Evolutionary conservation across 2,888 invertebrate genomes (phyloP).

Genomic region (Lamproptera curius): DNA sequence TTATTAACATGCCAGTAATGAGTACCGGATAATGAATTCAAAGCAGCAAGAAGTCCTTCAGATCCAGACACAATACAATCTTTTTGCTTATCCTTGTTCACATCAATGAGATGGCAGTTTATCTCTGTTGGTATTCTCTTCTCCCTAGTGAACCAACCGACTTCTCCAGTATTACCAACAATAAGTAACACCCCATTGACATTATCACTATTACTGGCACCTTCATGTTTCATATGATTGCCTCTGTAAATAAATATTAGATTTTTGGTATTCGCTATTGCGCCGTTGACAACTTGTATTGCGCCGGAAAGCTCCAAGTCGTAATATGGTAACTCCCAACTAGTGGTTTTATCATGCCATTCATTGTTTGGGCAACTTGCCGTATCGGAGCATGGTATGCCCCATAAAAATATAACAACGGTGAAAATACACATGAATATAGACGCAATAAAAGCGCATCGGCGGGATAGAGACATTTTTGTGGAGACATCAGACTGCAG

Average conservation of each 20-base stretch:
- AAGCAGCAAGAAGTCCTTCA: conserved; percentile 77
- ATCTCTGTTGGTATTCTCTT: conserved; percentile 83
- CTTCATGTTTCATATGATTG: conserved; percentile 77
- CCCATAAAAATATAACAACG: conserved; percentile 85
- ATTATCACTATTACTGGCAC: conserved; percentile 63
- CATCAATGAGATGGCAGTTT: conserved; percentile 85
- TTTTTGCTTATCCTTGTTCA: conserved; percentile 82
- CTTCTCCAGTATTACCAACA: conserved; percentile 82
- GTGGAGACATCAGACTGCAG: conserved; percentile 66
- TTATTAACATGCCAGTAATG: conserved; percentile 79
- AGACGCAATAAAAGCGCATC: conserved; percentile 83
- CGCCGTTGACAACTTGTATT: conserved; percentile 83
- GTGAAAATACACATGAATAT: conserved; percentile 84
- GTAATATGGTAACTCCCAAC: conserved; percentile 83
- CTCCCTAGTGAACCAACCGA: conserved; percentile 86
- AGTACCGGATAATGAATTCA: conserved; percentile 73
- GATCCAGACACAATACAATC: conserved; percentile 88
- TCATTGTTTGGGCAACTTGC: conserved; percentile 80
- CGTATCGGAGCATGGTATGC: conserved; percentile 85
- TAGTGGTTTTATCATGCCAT: conserved; percentile 78
- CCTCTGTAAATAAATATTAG: conserved; percentile 86
- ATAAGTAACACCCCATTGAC: conserved; percentile 84
- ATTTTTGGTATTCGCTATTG: conserved; percentile 81
- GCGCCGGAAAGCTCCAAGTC: conserved; percentile 84
- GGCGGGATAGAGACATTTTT: conserved; percentile 83